Evolutionary conservation across 2,888 invertebrate species (phyloP).

Genomic region (Desoria tigrina): DNA sequence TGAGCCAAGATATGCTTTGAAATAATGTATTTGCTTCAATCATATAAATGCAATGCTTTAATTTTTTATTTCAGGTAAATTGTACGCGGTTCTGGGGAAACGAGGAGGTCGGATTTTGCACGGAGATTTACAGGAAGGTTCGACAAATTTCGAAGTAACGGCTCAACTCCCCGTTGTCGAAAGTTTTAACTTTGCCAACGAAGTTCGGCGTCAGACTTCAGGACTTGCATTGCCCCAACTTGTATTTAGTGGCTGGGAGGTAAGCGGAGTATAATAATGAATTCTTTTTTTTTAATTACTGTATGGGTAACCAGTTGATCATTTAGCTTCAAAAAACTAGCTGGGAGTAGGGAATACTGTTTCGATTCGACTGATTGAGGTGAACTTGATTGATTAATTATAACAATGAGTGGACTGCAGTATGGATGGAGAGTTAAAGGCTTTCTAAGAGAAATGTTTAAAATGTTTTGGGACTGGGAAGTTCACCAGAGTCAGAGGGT

Average conservation of each 20-base stretch:
- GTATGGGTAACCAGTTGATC: not conserved
- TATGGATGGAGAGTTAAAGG: not conserved
- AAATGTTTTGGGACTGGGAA: slow-evolving; percentile 19
- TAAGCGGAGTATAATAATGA: slow-evolving; percentile 61
- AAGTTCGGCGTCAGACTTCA: slow-evolving; percentile 91
- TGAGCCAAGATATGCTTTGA: too few relatives aligned
- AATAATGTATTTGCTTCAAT: too few relatives aligned
- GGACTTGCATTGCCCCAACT: slow-evolving; percentile 94
- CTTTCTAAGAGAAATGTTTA: slow-evolving; percentile 18
- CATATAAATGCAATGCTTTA: too few relatives aligned
- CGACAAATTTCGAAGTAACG: slow-evolving; percentile 80
- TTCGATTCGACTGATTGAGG: slow-evolving; percentile 25
- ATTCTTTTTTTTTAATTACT: slow-evolving; percentile 27
- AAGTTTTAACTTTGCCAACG: slow-evolving; percentile 92
- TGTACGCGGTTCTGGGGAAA: slow-evolving; percentile 85
- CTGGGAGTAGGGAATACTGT: slow-evolving; percentile 15
- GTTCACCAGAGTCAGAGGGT: slow-evolving; percentile 17
- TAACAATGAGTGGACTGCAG: slow-evolving; percentile 25
- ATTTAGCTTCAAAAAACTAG: slow-evolving; percentile 15
- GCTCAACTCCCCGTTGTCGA: slow-evolving; percentile 94
- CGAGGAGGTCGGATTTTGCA: slow-evolving; percentile 84
- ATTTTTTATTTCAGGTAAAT: slow-evolving; percentile 65
- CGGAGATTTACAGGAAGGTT: slow-evolving; percentile 88
- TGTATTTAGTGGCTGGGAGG: slow-evolving; percentile 97
- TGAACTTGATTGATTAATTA: slow-evolving; percentile 48